These are phyloP conservation scores for Melanotaenia pygmaea DNA, from an alignment of 2,797 vertebrate species.

Conservation along the genomic window DNA sequence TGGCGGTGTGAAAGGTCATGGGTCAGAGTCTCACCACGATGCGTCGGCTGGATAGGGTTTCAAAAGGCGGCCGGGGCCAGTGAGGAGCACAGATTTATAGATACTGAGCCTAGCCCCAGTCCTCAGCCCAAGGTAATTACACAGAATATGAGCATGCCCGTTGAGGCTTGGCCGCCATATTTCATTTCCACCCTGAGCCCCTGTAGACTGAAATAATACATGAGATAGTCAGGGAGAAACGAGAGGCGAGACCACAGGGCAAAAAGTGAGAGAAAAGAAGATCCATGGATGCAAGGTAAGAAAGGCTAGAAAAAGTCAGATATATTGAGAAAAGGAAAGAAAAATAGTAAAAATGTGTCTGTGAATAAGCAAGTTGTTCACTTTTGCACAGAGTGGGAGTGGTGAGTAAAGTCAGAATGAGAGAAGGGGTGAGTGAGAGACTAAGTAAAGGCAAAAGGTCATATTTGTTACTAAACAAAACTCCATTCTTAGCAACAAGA, in stretches of 20 bases:
- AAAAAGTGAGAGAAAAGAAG: slow-evolving; percentile 71
- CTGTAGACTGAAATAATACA: slow-evolving; percentile 84
- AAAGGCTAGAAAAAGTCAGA: slow-evolving; percentile 57
- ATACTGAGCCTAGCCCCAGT: slow-evolving; percentile 76
- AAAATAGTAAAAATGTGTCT: slow-evolving; percentile 31
- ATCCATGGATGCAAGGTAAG: slow-evolving; percentile 68
- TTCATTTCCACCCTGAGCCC: slow-evolving; percentile 82
- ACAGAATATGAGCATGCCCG: slow-evolving; percentile 83
- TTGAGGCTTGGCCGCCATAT: slow-evolving; percentile 81
- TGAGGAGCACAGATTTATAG: slow-evolving; percentile 84
- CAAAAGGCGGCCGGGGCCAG: slow-evolving; percentile 78
- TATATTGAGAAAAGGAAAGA: slow-evolving; percentile 31
- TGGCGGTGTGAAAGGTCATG: slow-evolving; percentile 87
- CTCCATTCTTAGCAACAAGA: slow-evolving; percentile 89
- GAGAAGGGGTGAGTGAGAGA: slow-evolving; percentile 36
- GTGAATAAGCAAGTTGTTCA: slow-evolving; percentile 44
- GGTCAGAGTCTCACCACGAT: slow-evolving; percentile 86
- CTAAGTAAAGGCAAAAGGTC: slow-evolving; percentile 71
- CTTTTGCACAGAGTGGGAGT: slow-evolving; percentile 14
- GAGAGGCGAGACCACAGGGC: slow-evolving; percentile 73
- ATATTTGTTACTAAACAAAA: slow-evolving; percentile 91
- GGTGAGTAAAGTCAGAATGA: slow-evolving; percentile 43
- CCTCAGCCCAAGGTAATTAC: slow-evolving; percentile 82
- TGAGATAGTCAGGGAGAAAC: slow-evolving; percentile 77
- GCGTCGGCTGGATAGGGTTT: slow-evolving; percentile 79